Evolutionary conservation across 64 coral and sea anemone genomes (phyloP), one percentile per base, ranked within the genome.

Genomic region (Platygyra sinensis): DNA sequence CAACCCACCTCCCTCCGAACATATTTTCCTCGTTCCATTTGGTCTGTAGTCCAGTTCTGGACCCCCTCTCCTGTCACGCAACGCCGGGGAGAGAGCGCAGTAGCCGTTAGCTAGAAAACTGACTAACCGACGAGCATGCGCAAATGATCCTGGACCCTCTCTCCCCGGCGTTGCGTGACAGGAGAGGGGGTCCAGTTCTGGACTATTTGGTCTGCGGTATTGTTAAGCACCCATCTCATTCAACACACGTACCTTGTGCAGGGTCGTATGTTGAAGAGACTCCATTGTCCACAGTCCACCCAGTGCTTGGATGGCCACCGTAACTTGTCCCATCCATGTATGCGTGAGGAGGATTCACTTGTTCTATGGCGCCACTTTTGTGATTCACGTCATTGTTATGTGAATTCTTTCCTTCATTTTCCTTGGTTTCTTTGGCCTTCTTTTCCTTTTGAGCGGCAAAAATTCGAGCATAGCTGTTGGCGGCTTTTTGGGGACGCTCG

Each of bases 391-490:
- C 81, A 63, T 64, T 64, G 64, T 51, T 52, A 50, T 71, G 19
- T 8, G 17, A 3, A 20, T 25, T 49, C 71, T 72, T 85, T 22
- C 1, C 39, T 50, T 85, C 81, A 28, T 69, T 69, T 71, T 85
- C 81, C 32, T 85, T 85, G 14, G 81, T 33, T 30, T 72, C 80
- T 61, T 83, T 83, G 2, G 60, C 80, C 22, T 83, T 85, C 31
- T 85, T 85, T 64, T 85, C 61, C 71, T 85, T 85, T 49, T 28
- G 81, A 52, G 63, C 81, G 11, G 81, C 81, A 50, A 85, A 85
- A 39, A 85, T 85, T 50, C 81, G 81, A 50, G 81, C 81, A 14
- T 85, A 85, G 24, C 81, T 85, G 81, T 85, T 85, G 5, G 10
- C 62, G 24, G 33, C 32, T 72, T 85, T 85, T 72, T 85, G 81